Evolutionary conservation across 2,113 vertebrate species (phyloP), one percentile per base, ranked within the genome.

Genomic region (Sebastes schlegelii): DNA sequence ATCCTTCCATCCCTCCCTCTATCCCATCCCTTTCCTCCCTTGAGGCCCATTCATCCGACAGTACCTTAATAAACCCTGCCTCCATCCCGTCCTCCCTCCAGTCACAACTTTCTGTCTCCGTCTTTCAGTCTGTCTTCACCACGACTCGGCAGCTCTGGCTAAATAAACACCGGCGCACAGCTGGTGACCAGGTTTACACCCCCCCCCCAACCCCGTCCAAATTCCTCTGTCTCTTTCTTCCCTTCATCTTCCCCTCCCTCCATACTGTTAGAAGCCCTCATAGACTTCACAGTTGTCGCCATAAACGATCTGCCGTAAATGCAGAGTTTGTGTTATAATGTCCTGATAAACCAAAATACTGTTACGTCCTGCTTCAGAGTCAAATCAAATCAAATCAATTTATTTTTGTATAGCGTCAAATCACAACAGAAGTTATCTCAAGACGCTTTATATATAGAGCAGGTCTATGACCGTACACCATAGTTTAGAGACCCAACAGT

Each of bases 121-220:
- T 4, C 88, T 78, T 61, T 63, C 64, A 14, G 58, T 81, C 82
- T 8, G 12, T 79, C 84, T 82, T 83, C 80, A 79, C 74, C 74
- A 8, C 21, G 23, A 67, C 73, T 86, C 83, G 64, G 64, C 78
- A 51, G 74, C 90, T 80, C 73, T 46, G 78, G 87, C 84, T 93
- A 91, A 94, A 92, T 90, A 94, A 95, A 94, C 94, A 92, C 74
- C 3, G 83, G 61, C 54, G 26, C 82, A 79, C 92, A 93, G 93
- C 93, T 92, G 90, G 74, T 23, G 81, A 91, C 93, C 85, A 72
- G 72, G 63, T 92, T 91, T 84, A 89, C 79, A 63, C 74, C 84
- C 55, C 87, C 58, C 85, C 48, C 60, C n/a, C n/a, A n/a, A 86
- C 58, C 86, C 48, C 23, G 51, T 85, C 89, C 57, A 60, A 85